Base-by-base conservation (phyloP, 2,888 invertebrate genomes). In the Crepidodera aurea region DNA sequence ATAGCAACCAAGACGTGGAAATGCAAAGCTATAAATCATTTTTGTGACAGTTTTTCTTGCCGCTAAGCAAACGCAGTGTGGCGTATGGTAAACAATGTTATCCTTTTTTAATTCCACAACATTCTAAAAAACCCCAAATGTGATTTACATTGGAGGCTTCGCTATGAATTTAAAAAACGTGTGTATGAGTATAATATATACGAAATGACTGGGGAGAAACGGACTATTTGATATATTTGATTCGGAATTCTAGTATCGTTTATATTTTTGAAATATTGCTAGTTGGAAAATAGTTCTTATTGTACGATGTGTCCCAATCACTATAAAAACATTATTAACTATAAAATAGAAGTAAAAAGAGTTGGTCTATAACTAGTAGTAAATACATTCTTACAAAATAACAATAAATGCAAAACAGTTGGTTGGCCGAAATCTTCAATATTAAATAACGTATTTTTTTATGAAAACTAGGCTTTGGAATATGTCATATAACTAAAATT, bases 21-120 rank as follows among this genome's bases (percentile, higher is more conserved):
- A 46, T 46, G 46, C 46, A 3, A 34, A 48, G 10, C 10, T 37
- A 56, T 56, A 56, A 48, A 56, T 56, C 56, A 56, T 56, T 56
- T 48, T 37, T 5, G 6, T 27, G 37, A 37, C 37, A 39, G 56
- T 6, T 46, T 48, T 37, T 22, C 34, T 39, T 56, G 16, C n/a
- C 15, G 18, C 46, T 34, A 56, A 56, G 13, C 19, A 42, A 51
- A 51, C 12, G 7, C 10, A 18, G 40, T 8, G 8, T 18, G 15
- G 40, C 18, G 40, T 40, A 46, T 25, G 46, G 46, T 18, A 40
- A 18, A 40, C 46, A 27, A 46, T 22, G 46, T 27, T 22, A 7
- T 1, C 27, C 19, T 6, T 46, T 46, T 22, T 19, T 46, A 46
- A 46, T 46, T 27, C 46, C 25, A n/a, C 6, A 2, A 15, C 22